Evolutionary conservation across 1,140 invertebrate genomes (phyloP), one percentile per base, ranked within the genome.

Genomic region (Palaemon carinicauda): DNA sequence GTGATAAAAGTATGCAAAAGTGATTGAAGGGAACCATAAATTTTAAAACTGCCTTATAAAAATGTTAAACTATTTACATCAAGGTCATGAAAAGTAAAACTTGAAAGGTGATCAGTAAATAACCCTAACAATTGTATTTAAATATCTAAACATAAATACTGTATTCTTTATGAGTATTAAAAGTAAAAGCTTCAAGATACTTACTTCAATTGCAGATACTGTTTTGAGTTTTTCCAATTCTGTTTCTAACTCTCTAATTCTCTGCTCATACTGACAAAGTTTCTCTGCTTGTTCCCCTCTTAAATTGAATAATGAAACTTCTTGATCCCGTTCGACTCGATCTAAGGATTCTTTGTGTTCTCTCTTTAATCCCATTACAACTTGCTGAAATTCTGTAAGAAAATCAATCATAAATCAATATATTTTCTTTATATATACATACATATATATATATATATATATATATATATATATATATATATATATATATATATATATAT

Each of bases 281-380:
- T 90, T 91, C 74, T 90, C 90, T 10, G 91, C 91, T 17, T 92
- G 90, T 80, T 92, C 92, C 10, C 91, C 91, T 41, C 91, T 89
- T 0, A 92, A 31, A 65, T 90, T 90, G 86, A 91, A 91, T 12
- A 92, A 81, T 51, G 89, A 84, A 3, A 91, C 89, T 53, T 91
- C 91, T 71, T 92, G 91, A 27, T 90, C 89, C 33, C 88, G 85
- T 77, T 90, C 81, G 24, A 91, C 86, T 33, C 90, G 89, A 1
- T 90, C 89, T 21, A 92, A 41, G 17, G 90, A 90, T 15, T 91
- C 91, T 82, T 90, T 90, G 83, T 92, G 91, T 78, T 92, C 91
- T 79, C 91, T 84, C 65, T 91, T 91, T 27, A 92, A 88, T 10
- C 91, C 91, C 89, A 92, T 90, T n/a, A 92, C 88, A n/a, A 90